These are phyloP conservation scores for Oryzias sinensis DNA, from an alignment of 2,797 vertebrate genomes.

Conservation along the genomic window DNA sequence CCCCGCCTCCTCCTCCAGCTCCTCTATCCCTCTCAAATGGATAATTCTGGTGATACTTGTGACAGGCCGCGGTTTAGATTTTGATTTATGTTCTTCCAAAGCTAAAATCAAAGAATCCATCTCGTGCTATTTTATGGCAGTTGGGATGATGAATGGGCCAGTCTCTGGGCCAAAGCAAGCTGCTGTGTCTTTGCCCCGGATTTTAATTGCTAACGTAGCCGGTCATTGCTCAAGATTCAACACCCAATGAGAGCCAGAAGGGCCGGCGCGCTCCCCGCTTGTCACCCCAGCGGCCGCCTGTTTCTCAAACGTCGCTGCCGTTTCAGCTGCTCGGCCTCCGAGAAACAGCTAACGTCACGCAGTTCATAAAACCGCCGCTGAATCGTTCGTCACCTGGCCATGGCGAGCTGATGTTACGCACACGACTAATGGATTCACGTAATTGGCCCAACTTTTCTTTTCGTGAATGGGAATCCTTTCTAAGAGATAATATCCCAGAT, in stretches of 20 bases:
- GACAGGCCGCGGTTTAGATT: constrained; percentile 99
- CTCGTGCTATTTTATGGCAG: constrained; percentile 99
- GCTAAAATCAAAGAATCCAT: constrained; percentile 99
- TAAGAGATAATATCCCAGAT: constrained; percentile 60
- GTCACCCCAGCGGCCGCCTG: constrained; percentile 6
- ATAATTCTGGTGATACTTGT: constrained; percentile 99
- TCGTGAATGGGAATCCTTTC: constrained; percentile 88
- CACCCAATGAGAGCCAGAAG: constrained; percentile 83
- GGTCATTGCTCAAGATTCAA: constrained; percentile 99
- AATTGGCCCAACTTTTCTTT: constrained; percentile 96
- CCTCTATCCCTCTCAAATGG: constrained; percentile 93
- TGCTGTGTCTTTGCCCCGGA: constrained; percentile 98
- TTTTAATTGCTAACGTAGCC: constrained; percentile 99
- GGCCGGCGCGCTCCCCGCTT: constrained; percentile 22
- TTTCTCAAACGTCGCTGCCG: constrained; percentile 38
- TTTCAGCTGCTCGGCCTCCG: constrained; percentile 77
- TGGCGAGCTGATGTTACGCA: constrained; percentile 85
- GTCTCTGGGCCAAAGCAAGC: constrained; percentile 96
- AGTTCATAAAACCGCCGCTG: constrained; percentile 89
- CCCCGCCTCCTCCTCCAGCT: constrained; percentile 44
- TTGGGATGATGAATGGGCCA: constrained; percentile 99
- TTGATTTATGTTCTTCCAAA: constrained; percentile 99
- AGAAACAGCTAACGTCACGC: constrained; percentile 87
- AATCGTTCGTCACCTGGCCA: constrained; percentile 94
- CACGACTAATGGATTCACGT: constrained; percentile 89